Evolutionary conservation across 1,140 invertebrate species (phyloP).

Genomic region (Brachionus rubens): DNA sequence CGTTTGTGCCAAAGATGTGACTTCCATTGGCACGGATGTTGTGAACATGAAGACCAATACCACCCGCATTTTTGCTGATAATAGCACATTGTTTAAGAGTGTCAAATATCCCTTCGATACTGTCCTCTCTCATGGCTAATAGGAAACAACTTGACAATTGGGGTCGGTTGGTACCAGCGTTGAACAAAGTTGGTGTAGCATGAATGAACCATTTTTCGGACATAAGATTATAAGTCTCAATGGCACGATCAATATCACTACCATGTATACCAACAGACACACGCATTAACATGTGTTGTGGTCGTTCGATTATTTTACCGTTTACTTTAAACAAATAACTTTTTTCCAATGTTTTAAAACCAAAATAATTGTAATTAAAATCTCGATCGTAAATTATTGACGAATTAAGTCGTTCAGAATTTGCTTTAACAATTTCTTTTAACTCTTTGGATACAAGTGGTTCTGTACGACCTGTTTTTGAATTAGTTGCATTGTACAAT

Average conservation of each 20-base stretch:
- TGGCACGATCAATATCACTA: constrained; percentile 83
- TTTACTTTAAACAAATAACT: constrained; percentile 92
- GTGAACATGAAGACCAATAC: constrained; percentile 93
- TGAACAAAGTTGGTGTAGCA: constrained; percentile 93
- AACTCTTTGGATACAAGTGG: constrained; percentile 83
- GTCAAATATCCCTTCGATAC: constrained; percentile 96
- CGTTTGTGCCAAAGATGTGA: constrained; percentile 89
- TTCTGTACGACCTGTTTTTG: constrained; percentile 67
- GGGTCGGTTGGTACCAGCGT: constrained; percentile 82
- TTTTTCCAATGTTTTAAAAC: constrained; percentile 91
- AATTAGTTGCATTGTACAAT: constrained; percentile 74
- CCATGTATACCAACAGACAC: constrained; percentile 93
- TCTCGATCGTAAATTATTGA: constrained; percentile 95
- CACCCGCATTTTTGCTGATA: constrained; percentile 94
- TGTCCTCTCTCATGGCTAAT: constrained; percentile 89
- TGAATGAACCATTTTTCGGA: constrained; percentile 96
- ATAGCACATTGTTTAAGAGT: constrained; percentile 88
- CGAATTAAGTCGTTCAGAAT: constrained; percentile 86
- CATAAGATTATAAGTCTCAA: constrained; percentile 93
- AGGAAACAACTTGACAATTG: constrained; percentile 94
- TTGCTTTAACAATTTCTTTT: constrained; percentile 77
- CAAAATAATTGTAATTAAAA: constrained; percentile 96
- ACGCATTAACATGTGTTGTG: constrained; percentile 98
- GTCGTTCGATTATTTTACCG: constrained; percentile 87
- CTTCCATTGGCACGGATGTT: constrained; percentile 87